Base-by-base conservation (phyloP, 2,113 vertebrate species). In the Prinia subflava region DNA sequence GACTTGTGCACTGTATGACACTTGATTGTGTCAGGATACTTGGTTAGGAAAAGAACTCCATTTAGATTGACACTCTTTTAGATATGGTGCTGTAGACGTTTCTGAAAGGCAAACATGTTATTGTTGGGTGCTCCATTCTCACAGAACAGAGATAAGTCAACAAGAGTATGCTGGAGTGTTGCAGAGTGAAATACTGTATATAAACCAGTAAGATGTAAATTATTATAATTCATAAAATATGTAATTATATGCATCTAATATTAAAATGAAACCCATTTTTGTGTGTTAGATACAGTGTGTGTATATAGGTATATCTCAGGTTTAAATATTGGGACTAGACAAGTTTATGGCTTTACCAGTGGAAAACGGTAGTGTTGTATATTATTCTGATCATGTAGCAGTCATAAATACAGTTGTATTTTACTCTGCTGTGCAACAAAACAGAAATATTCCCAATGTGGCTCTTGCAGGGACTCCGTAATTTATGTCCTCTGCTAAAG, bases 1-100 rank as follows among this genome's bases (percentile, higher is more conserved):
- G 71, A 53, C 9, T 56, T 44, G 31, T 0, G 4, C 4, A 1
- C 49, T 73, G 17, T 39, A 0, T 41, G 55, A 46, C 35, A 12
- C 33, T 73, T 84, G 9, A 7, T 21, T 89, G 64, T 41, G 25
- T 37, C 42, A 59, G 50, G 27, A 44, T 28, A 33, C 31, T 71
- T 83, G n/a, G 31, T 82, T 49, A 83, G 46, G 39, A 60, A 49
- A 25, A 79, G 5, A 59, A 87, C 33, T 56, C 22, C 4, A 12
- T 59, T 86, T 44, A 33, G 35, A 25, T 33, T 41, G 63, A 33
- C 27, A 21, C 13, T 20, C 28, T 20, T 53, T 37, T 23, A 83
- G 77, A 79, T 71, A n/a, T 42, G 16, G 11, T 56, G 15, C 30
- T 88, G 9, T 67, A 55, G 47, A 21, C 56, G 20, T n/a, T 69